Evolutionary conservation across 2,888 invertebrate species (phyloP).

Genomic region (Ellobium chinense): DNA sequence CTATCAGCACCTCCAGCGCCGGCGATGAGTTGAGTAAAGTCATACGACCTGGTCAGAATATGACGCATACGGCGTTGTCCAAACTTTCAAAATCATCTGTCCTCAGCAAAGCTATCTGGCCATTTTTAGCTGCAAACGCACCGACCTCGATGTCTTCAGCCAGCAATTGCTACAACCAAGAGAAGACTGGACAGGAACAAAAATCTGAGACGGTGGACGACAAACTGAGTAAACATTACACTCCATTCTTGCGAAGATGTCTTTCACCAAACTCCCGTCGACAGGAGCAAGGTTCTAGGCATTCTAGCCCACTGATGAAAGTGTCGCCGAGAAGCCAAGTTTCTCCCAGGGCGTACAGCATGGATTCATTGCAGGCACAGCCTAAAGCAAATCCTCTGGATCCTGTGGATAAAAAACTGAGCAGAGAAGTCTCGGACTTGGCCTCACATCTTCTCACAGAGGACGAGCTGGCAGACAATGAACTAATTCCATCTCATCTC

Average conservation of each 20-base stretch:
- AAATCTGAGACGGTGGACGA: background rate
- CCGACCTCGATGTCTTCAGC: background rate
- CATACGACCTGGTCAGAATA: too few species aligned
- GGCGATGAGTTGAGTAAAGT: background rate
- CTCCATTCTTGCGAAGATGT: too few species aligned
- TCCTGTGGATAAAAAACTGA: background rate
- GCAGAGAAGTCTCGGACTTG: background rate
- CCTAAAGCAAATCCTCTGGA: background rate
- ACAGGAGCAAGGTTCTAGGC: background rate
- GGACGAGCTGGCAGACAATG: conserved; percentile 32
- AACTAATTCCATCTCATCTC: conserved; percentile 1
- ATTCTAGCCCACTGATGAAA: background rate
- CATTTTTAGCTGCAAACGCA: background rate
- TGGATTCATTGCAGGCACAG: too few species aligned
- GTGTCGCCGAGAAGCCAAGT: background rate
- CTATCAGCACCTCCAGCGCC: background rate
- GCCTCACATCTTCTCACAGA: conserved; percentile 9
- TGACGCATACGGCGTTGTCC: background rate
- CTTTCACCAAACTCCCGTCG: background rate
- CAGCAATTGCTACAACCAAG: too few species aligned
- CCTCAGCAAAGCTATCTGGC: background rate
- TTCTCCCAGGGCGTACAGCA: background rate
- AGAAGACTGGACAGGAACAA: background rate
- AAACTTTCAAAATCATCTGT: too few species aligned
- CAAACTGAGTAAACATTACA: background rate